Base-by-base conservation (phyloP, 2,888 invertebrate genomes). In the Microdon myrmicae region DNA sequence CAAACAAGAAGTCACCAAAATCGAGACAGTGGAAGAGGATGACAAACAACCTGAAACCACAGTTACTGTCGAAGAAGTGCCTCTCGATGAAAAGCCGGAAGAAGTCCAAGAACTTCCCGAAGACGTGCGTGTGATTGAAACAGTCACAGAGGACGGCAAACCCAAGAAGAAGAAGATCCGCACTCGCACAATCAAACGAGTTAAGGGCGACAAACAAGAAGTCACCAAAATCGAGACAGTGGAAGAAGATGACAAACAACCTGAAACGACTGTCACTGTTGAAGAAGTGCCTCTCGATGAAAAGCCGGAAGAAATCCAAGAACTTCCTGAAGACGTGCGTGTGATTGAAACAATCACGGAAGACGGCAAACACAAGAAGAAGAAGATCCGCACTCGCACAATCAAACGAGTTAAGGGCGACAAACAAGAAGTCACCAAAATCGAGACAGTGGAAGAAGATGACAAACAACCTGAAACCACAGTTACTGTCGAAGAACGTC, bases 1-100 rank as follows among this genome's bases (percentile, higher is more conserved):
- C 19, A 39, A 39, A 12, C 28, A 39, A 7, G 39, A 39, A 19
- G 12, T 39, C 12, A 39, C 39, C 7, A 39, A 28, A n/a, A 28
- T 35, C 2, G 35, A 35, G 12, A 35, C 35, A 0, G 23, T 35
- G 4, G 35, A 37, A 13, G 31, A 31, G 16, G 31, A 31, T 14
- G 31, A 7, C 4, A 31, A 31, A 1, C 7, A 31, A 9, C 31
- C 31, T 4, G 34, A 34, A 19, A 34, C 34, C 0, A 9, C 10
- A 2, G 10, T 34, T 1, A 34, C 34, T 1, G 34, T 34, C 5
- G 17, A 34, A 34, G 34, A 34, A 34, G 10, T 2, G 7, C 10
- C 34, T 1, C 1, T 34, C 0, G 34, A 34, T 0, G 34, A 34
- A 0, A 34, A 34, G 19, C 34, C 26, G 3, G 38, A 26, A 5